A percentile compares a stretch with the other conserved stretches of the same genome.
Conservation (phyloP, 2,888 invertebrate genomes). For the Ormyrus labotus region DNA sequence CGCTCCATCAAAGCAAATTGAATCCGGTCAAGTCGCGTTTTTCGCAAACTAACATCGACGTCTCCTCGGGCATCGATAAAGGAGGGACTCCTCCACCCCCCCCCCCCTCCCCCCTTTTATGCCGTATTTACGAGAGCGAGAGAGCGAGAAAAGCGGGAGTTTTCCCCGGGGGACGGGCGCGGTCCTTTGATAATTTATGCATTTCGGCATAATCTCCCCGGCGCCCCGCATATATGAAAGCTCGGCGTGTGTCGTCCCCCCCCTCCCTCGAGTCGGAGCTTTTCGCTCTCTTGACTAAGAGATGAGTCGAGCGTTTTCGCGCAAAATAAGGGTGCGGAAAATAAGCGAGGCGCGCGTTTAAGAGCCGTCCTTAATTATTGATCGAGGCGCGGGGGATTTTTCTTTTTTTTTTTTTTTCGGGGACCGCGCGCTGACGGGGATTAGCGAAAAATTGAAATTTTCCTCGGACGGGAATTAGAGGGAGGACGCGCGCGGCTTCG, state of each 20-base stretch:
- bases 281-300: constrained; percentile 46
- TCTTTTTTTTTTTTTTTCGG: not conserved
- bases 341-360: constrained; percentile 13
- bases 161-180: constrained; percentile 40
- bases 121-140: constrained; percentile 39
- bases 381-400: not conserved
- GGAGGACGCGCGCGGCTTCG: no score
- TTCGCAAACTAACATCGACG: constrained; percentile 48
- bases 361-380: constrained; percentile 40
- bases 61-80: constrained; percentile 27
- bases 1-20: not conserved
- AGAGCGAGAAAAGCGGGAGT: constrained; percentile 11
- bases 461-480: not conserved
- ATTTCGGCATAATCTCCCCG: constrained; percentile 68
- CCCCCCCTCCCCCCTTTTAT: not conserved
- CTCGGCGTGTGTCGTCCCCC: not conserved
- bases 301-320: constrained; percentile 50
- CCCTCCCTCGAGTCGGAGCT: not conserved
- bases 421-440: no score
- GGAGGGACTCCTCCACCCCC: not conserved
- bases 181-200: constrained; percentile 69
- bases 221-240: constrained; percentile 57
- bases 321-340: constrained; percentile 48
- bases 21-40: not conserved
- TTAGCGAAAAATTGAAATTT: constrained; percentile 25